Conservation (phyloP, 2,888 invertebrate genomes). For the Trichopria drosophilae region DNA sequence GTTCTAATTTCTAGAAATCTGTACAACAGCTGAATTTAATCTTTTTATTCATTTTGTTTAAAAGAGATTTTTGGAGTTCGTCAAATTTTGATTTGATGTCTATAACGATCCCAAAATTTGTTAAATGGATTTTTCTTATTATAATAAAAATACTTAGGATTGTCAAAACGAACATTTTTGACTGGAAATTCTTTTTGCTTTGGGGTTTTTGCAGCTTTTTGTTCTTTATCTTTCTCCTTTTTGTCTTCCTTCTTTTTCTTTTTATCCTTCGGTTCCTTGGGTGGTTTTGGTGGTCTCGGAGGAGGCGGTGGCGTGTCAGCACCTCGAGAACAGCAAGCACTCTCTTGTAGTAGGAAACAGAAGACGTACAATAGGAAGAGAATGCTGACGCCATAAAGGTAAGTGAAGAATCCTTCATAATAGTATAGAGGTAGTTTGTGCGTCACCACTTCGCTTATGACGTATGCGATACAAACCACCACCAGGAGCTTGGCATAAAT, state of each 20-base stretch:
- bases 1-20: no score
- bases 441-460: slow-evolving; percentile 92
- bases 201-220: slow-evolving; percentile 60
- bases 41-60: no score
- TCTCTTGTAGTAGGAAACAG: slow-evolving; percentile 91
- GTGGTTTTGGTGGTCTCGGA: slow-evolving; percentile 64
- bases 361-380: slow-evolving; percentile 91
- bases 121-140: no score
- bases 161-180: no score
- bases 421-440: slow-evolving; percentile 89
- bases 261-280: slow-evolving; percentile 73
- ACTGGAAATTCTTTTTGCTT: slow-evolving; percentile 39
- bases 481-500: slow-evolving; percentile 93
- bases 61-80: no score
- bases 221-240: slow-evolving; percentile 64
- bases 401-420: slow-evolving; percentile 94
- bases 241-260: slow-evolving; percentile 64
- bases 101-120: no score
- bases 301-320: slow-evolving; percentile 66
- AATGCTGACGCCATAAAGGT: slow-evolving; percentile 90
- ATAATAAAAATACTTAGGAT: no score
- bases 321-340: slow-evolving; percentile 77
- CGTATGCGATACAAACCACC: slow-evolving; percentile 91
- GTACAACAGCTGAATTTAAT: no score
- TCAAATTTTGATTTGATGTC: no score